phyloP scores from a whole-genome alignment of 1,140 invertebrate species.

The Micrasema minimum region DNA sequence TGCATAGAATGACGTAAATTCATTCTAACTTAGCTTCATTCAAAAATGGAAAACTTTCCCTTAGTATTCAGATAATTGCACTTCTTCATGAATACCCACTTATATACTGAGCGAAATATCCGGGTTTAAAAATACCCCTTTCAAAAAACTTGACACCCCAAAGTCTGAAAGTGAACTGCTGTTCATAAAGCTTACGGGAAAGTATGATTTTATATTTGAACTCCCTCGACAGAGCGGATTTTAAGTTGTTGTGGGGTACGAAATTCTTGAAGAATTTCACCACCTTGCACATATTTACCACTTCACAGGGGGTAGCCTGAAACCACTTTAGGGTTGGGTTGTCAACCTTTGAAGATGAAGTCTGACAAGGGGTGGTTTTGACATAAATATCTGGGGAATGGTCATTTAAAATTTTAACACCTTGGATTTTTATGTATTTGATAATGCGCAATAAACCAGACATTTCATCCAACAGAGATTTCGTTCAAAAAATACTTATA shows the following conservation, averaged over 20 bases:
- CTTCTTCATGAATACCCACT: slow-evolving; percentile 8
- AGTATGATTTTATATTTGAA: too few relatives aligned
- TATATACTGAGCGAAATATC: background rate
- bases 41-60: slow-evolving; percentile 19
- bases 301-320: background rate
- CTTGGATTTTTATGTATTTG: too few relatives aligned
- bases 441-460: too few relatives aligned
- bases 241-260: slow-evolving; percentile 8
- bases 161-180: too few relatives aligned
- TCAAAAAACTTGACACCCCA: too few relatives aligned
- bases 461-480: too few relatives aligned
- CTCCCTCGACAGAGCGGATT: too few relatives aligned
- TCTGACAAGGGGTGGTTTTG: background rate
- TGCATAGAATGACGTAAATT: slow-evolving; percentile 11
- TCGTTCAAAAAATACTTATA: too few relatives aligned
- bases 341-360: slow-evolving; percentile 12
- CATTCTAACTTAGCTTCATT: background rate
- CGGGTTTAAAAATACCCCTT: too few relatives aligned
- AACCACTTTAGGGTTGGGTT: slow-evolving; percentile 2
- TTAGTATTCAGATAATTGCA: slow-evolving; percentile 8
- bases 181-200: too few relatives aligned
- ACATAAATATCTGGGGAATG: too few relatives aligned
- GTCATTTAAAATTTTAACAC: too few relatives aligned
- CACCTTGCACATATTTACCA: slow-evolving; percentile 18
- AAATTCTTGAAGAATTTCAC: slow-evolving; percentile 3